These are phyloP conservation scores for Oceanites oceanicus DNA, from an alignment of 2,113 vertebrate species.

Conservation along the genomic window DNA sequence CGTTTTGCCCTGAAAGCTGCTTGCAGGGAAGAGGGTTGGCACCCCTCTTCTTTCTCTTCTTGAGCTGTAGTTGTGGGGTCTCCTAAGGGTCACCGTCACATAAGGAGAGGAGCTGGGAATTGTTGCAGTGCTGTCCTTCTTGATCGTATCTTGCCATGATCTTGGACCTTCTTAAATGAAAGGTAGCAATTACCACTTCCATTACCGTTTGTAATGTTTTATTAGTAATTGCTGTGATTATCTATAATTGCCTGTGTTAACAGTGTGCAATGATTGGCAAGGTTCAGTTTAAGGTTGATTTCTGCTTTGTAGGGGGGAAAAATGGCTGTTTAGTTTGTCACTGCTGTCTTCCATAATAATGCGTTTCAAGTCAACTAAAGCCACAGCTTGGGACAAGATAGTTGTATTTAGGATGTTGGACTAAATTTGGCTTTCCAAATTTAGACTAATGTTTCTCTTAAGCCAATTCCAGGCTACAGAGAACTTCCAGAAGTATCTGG, in stretches of 20 bases:
- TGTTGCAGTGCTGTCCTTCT: not conserved
- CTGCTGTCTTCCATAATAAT: not conserved
- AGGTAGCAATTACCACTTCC: not conserved
- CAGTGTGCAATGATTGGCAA: not conserved
- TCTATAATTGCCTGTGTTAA: conserved; percentile 6
- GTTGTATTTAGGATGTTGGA: not conserved
- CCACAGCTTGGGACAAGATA: not conserved
- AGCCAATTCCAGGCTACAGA: not conserved
- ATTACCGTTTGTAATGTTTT: conserved; percentile 5
- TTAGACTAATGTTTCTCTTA: not conserved
- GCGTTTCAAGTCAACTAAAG: not conserved
- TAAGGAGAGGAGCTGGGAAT: not conserved
- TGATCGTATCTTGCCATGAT: not conserved
- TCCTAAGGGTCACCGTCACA: fast-evolving
- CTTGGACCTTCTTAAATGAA: not conserved
- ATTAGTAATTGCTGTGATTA: conserved; percentile 26
- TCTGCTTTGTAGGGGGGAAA: not conserved
- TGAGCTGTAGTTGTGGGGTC: not conserved
- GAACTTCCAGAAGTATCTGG: not conserved
- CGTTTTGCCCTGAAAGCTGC: not conserved
- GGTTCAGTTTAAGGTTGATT: not conserved
- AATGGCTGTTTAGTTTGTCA: not conserved
- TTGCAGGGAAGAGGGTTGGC: not conserved
- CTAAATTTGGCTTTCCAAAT: not conserved
- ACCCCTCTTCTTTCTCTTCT: not conserved